Evolutionary conservation across 1,140 invertebrate species (phyloP).

Genomic region (Thaumetopoea pityocampa): DNA sequence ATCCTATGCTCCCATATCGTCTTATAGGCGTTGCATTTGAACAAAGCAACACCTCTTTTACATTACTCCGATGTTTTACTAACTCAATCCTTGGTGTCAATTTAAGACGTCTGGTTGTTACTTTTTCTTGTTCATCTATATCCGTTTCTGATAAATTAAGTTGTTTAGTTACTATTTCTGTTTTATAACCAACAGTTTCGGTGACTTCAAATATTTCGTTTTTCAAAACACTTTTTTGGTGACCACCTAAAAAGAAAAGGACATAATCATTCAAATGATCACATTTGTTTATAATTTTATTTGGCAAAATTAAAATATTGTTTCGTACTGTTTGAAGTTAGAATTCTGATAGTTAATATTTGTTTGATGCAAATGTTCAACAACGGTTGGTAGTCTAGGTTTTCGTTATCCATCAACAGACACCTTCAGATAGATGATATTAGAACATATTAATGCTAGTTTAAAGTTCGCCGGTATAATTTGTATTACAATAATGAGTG

Average conservation of each 20-base stretch:
- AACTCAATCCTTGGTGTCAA: constrained; percentile 2
- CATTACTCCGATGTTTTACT: constrained; percentile 31
- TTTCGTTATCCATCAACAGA: too few species aligned
- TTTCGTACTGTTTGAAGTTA: too few species aligned
- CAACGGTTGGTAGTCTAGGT: too few species aligned
- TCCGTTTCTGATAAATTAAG: too few species aligned
- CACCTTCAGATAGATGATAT: too few species aligned
- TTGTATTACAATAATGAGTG: too few species aligned
- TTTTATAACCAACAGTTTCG: neutral
- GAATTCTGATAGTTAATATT: too few species aligned
- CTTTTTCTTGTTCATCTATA: neutral
- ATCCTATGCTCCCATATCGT: constrained; percentile 21
- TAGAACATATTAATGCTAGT: too few species aligned
- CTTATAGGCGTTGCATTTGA: constrained; percentile 45
- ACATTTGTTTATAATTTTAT: neutral
- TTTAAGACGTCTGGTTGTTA: neutral
- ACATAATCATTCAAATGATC: constrained; percentile 5
- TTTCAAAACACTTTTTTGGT: neutral
- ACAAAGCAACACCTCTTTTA: constrained; percentile 26
- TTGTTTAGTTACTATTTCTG: too few species aligned
- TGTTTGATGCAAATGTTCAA: too few species aligned
- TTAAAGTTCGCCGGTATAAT: too few species aligned
- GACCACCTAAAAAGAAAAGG: constrained; percentile 9
- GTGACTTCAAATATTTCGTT: neutral
- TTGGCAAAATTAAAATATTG: too few species aligned